Base-by-base conservation (phyloP, 1,140 invertebrate species). In the Meloidogyne chitwoodi region DNA sequence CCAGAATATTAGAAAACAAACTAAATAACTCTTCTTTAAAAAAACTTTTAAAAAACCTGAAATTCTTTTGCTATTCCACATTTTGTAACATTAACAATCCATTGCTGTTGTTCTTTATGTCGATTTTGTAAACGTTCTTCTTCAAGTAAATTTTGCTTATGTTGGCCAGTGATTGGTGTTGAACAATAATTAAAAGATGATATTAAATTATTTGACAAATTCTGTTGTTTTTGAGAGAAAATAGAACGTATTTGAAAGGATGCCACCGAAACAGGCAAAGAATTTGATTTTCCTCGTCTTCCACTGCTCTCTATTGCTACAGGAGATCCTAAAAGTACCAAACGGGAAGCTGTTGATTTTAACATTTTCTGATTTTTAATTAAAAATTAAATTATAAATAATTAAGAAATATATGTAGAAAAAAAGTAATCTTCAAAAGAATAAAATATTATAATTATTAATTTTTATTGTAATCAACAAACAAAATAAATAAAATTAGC, bases 1-100 rank as follows among this genome's bases (percentile, higher is more conserved):
- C 5, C 34, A 41, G 16, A 41, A 41, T 41, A 1, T 41, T 1
- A 41, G 38, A 1, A 14, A 34, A 10, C 12, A 38, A 38, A 38
- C 6, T 14, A 41, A 16, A 41, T 12, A 41, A 0, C 38, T n/a
- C 6, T 31, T 31, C 2, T 31, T 16, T 19, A 0, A 19, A 48
- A 48, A 48, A 16, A 1, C 5, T 48, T n/a, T 5, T 0, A 56
- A 22, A 56, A 56, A 56, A 56, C 48, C 48, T 56, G 19, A 56
- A 56, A 56, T 88, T 94, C 93, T 90, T 95, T 95, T 11, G 93
- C 93, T 88, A 95, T 94, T 63, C 93, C 93, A 89, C 93, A 93
- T 63, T 93, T 93, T 66, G 93, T 93, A 64, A 93, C 61, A 62
- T 77, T 66, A 29, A 84, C 79, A 4, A 61, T 72, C 48, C 56